Conservation (phyloP, 53 echinoderm and acorn worm genomes). For the Mesocentrotus franciscanus region DNA sequence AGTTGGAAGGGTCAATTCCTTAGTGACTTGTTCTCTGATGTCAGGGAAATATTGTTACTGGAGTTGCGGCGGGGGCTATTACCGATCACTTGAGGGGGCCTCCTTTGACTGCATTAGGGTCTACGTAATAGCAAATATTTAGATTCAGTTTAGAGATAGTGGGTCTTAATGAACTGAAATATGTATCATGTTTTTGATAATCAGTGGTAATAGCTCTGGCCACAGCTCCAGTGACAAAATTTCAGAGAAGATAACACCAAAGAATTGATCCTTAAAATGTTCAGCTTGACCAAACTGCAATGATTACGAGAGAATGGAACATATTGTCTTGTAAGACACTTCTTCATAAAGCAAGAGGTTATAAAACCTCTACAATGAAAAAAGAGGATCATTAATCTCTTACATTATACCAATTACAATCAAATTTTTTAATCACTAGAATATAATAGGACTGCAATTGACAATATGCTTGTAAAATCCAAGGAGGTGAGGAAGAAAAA, state of each 20-base stretch:
- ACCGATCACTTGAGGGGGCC: background rate
- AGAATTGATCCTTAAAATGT: background rate
- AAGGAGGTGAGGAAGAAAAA: background rate
- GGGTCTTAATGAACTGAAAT: background rate
- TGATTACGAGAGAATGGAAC: background rate
- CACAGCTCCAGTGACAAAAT: background rate
- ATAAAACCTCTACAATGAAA: background rate
- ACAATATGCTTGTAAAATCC: background rate
- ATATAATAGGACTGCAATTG: background rate
- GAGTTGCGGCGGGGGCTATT: background rate
- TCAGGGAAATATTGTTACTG: conserved; percentile 11
- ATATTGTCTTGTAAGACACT: background rate
- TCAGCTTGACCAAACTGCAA: background rate
- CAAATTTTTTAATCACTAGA: background rate
- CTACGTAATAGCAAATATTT: background rate
- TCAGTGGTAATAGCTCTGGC: background rate
- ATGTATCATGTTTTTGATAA: background rate
- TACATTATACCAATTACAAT: background rate
- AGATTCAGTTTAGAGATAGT: background rate
- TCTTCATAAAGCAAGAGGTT: background rate
- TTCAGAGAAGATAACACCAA: background rate
- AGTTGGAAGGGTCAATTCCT: background rate
- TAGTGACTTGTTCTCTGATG: background rate
- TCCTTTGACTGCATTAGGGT: background rate
- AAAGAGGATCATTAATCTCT: background rate